Evolutionary conservation across 2,113 vertebrate genomes (phyloP).

Genomic region (Natator depressus): DNA sequence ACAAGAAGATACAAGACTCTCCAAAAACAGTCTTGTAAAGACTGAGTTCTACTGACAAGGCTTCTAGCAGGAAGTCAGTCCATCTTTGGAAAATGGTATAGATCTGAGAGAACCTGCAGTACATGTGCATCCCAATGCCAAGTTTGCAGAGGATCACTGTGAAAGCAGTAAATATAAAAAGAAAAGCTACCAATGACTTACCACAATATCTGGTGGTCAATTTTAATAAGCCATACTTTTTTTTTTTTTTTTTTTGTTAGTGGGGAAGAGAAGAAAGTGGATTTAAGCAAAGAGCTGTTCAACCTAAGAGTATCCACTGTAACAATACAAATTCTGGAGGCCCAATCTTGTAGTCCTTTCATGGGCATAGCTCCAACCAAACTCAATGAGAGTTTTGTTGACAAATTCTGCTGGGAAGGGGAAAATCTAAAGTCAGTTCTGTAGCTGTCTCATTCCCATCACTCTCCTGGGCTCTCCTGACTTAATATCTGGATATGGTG

Average conservation of each 20-base stretch:
- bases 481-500: neutral
- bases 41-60: neutral
- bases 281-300: neutral
- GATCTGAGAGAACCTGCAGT: neutral
- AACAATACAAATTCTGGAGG: neutral
- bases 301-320: neutral
- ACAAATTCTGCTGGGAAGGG: neutral
- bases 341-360: neutral
- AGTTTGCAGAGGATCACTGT: neutral
- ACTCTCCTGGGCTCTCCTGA: neutral
- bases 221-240: no score
- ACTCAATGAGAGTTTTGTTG: neutral
- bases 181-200: neutral
- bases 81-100: neutral
- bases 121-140: neutral
- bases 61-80: neutral
- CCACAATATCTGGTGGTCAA: neutral
- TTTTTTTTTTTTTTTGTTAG: no score
- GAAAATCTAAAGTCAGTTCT: neutral
- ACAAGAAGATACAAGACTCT: neutral
- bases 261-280: no score
- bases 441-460: neutral
- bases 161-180: neutral
- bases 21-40: neutral
- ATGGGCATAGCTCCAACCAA: neutral